Percentiles rank a stretch among this genome's conserved stretches.
Evolutionary conservation across 2,888 invertebrate species (phyloP).

Genomic region (Clanis bilineata): DNA sequence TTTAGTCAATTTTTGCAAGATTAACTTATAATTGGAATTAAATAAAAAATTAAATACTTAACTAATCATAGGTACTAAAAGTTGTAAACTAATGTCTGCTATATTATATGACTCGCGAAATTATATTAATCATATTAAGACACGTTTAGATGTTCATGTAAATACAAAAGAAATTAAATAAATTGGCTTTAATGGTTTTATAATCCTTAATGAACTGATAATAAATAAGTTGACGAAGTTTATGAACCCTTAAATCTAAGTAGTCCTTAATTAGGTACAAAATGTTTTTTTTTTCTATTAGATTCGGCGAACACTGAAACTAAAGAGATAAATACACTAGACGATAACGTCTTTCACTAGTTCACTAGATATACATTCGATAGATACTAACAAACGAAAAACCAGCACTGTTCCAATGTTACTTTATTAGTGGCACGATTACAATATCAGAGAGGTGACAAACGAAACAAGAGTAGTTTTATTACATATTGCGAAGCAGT

Average conservation of each 20-base stretch:
- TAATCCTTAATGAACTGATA: conserved; percentile 80
- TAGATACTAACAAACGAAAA: conserved; percentile 64
- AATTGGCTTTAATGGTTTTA: conserved; percentile 78
- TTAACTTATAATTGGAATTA: conserved; percentile 78
- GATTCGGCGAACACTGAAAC: conserved; percentile 71
- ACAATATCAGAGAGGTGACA: conserved; percentile 66
- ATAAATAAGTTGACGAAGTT: conserved; percentile 81
- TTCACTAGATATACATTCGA: conserved; percentile 42
- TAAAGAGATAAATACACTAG: conserved; percentile 47
- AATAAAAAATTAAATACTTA: conserved; percentile 82
- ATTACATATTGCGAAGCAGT: conserved; percentile 62
- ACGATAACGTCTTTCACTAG: conserved; percentile 62
- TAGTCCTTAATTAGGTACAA: conserved; percentile 78
- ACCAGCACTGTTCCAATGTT: conserved; percentile 62
- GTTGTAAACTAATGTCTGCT: conserved; percentile 75
- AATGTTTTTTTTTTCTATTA: conserved; percentile 77
- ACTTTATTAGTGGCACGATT: conserved; percentile 61
- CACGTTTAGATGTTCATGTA: conserved; percentile 74
- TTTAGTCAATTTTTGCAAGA: conserved; percentile 75
- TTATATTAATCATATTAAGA: conserved; percentile 73
- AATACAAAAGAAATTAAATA: conserved; percentile 82
- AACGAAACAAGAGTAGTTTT: conserved; percentile 59
- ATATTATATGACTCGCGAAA: conserved; percentile 80
- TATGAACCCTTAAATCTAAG: conserved; percentile 77
- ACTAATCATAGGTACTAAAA: conserved; percentile 76